phyloP scores from a whole-genome alignment of 2,888 invertebrate species.

The Allygus modestus region DNA sequence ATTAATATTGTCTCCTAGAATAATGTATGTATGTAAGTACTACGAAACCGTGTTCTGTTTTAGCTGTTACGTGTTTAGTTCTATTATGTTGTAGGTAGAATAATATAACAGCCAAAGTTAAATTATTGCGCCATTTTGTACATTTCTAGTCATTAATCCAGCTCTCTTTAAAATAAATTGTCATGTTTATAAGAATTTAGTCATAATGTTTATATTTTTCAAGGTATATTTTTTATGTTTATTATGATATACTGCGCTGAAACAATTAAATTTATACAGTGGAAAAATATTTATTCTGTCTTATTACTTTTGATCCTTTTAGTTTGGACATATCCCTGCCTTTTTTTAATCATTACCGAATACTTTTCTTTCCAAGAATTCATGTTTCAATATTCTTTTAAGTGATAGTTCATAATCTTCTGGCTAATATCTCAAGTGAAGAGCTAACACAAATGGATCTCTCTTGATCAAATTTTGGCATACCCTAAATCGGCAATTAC shows the following conservation, averaged over 20 bases:
- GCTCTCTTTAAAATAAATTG: conserved; percentile 57
- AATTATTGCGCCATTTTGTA: conserved; percentile 56
- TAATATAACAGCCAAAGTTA: conserved; percentile 56
- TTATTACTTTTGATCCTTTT: background rate
- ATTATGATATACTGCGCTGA: conserved; percentile 38
- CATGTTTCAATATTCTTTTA: no score
- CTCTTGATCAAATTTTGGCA: no score
- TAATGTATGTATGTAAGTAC: conserved; percentile 20
- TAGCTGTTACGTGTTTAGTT: conserved; percentile 41
- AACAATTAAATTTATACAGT: conserved; percentile 49
- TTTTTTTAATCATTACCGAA: no score
- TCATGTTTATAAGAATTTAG: conserved; percentile 51
- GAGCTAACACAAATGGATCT: no score
- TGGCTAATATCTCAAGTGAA: no score
- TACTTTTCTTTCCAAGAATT: no score
- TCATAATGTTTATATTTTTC: conserved; percentile 56
- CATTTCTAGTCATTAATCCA: conserved; percentile 58
- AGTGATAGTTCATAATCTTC: no score
- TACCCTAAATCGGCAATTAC: no score
- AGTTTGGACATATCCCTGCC: no score
- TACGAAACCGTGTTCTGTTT: conserved; percentile 17
- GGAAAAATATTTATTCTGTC: conserved; percentile 2
- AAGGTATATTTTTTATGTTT: conserved; percentile 52
- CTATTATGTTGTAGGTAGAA: conserved; percentile 26
- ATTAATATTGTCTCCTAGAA: conserved; percentile 25